Evolutionary conservation across 1,140 invertebrate genomes (phyloP).

Genomic region (Drosophila pallidifrons): DNA sequence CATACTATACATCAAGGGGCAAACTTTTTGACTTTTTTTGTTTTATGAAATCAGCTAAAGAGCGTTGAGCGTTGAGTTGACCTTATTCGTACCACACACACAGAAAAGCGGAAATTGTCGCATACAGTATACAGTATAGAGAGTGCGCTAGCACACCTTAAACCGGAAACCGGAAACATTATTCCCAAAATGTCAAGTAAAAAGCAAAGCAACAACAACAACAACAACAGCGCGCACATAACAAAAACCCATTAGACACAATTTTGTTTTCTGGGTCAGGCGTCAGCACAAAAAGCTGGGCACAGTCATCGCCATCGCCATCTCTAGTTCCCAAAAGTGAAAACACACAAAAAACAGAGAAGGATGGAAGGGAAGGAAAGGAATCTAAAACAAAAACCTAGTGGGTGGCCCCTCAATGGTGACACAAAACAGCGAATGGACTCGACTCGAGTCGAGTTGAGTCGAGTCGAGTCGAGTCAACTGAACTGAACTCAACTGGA

Average conservation of each 20-base stretch:
- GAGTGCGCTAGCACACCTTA: constrained; percentile 67
- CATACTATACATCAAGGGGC: background rate
- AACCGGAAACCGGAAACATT: constrained; percentile 82
- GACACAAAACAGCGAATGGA: constrained; percentile 40
- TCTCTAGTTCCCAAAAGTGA: constrained; percentile 62
- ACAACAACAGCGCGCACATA: constrained; percentile 59
- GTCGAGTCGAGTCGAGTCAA: constrained; percentile 6
- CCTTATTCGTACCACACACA: constrained; percentile 53
- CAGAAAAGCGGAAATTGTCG: constrained; percentile 67
- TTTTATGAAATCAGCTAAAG: constrained; percentile 64
- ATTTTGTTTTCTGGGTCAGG: constrained; percentile 79
- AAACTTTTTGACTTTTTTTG: constrained; percentile 49
- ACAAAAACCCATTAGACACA: constrained; percentile 79
- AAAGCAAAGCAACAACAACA: constrained; percentile 6
- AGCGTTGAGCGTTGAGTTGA: constrained; percentile 52
- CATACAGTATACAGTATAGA: constrained; percentile 48
- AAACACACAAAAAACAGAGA: constrained; percentile 41
- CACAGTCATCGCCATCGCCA: constrained; percentile 23
- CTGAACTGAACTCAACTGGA: constrained; percentile 49
- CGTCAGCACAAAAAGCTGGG: constrained; percentile 42
- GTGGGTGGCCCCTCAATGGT: constrained; percentile 49
- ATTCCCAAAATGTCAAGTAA: constrained; percentile 78
- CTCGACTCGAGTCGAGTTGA: constrained; percentile 18
- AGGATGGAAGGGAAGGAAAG: constrained; percentile 2
- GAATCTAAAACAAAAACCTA: constrained; percentile 66